These are phyloP conservation scores for Xenopus petersii DNA, from an alignment of 2,797 vertebrate genomes.

Conservation along the genomic window DNA sequence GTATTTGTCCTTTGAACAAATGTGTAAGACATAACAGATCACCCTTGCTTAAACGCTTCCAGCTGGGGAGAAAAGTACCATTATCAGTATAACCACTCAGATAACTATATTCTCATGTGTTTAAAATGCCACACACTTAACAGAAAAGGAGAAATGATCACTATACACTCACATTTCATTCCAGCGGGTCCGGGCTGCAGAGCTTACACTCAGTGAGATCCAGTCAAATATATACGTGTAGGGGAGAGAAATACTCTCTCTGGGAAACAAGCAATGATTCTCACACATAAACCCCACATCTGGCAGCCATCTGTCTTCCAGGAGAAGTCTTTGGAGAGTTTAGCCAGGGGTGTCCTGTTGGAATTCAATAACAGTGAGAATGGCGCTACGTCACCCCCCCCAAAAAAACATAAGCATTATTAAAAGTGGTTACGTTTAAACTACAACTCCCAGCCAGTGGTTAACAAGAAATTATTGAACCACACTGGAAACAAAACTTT, in stretches of 20 bases:
- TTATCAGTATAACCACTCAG: no score
- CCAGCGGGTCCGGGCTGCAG: neutral
- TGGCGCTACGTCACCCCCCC: neutral
- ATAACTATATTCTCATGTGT: no score
- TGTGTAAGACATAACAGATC: neutral
- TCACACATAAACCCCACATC: slow-evolving; percentile 19
- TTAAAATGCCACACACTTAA: no score
- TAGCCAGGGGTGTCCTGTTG: neutral
- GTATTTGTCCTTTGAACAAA: neutral
- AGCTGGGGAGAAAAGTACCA: neutral
- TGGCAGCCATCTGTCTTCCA: slow-evolving; percentile 37
- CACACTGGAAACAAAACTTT: no score
- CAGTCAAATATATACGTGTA: neutral
- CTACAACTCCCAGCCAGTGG: no score
- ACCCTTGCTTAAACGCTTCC: neutral
- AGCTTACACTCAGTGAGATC: neutral
- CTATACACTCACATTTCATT: no score
- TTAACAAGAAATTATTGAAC: no score
- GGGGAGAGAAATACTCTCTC: neutral
- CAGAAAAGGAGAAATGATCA: no score
- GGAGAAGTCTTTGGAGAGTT: slow-evolving; percentile 12
- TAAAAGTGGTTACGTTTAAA: no score
- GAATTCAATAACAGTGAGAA: slow-evolving; percentile 18
- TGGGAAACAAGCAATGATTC: slow-evolving; percentile 15
- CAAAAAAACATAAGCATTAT: neutral